Base-by-base conservation (phyloP, 2,797 vertebrate genomes). In the Megalops cyprinoides region DNA sequence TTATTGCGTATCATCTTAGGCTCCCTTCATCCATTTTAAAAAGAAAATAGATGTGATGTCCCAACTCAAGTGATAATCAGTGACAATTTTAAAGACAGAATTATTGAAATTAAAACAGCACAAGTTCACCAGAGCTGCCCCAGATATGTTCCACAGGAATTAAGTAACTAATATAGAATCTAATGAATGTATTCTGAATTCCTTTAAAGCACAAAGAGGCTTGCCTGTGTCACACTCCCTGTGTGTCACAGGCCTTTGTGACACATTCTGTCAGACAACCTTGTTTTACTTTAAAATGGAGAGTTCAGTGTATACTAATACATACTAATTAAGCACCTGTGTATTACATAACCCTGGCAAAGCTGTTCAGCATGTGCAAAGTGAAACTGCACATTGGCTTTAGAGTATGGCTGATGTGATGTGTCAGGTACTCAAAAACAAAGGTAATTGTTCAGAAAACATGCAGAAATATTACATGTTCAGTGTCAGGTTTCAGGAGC, bases 401-500 rank as follows among this genome's bases (percentile, higher is more conserved):
- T 14, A 31, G 28, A 5, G 31, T 15, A 65, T 20, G 37, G 62
- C 34, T 18, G 14, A 31, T 62, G 55, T 60, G 58, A 48, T 10
- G 4, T 10, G 14, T 10, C 51, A 18, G 9, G 14, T 65, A 31
- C 28, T 62, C 34, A 62, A 31, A 28, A 62, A 14, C 2, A 25
- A 58, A n/a, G 23, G 23, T 25, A 58, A 14, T 31, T 62, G 58
- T 10, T n/a, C n/a, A n/a, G n/a, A n/a, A n/a, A n/a, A n/a, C n/a
- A n/a, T n/a, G n/a, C n/a, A n/a, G n/a, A n/a, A n/a, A n/a, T n/a
- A n/a, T n/a, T n/a, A n/a, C 39, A 8, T 20, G 39, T 34, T 39
- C 18, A 65, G 31, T 4, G 65, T 34, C 15, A 18, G 62, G 37
- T 71, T 71, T 44, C 67, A 44, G 20, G 10, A 71, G 78, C 84